A percentile compares a stretch with the other conserved stretches of the same genome.
These are phyloP conservation scores for Oxyruncus cristatus DNA, from an alignment of 2,113 vertebrate species.

Conservation along the genomic window DNA sequence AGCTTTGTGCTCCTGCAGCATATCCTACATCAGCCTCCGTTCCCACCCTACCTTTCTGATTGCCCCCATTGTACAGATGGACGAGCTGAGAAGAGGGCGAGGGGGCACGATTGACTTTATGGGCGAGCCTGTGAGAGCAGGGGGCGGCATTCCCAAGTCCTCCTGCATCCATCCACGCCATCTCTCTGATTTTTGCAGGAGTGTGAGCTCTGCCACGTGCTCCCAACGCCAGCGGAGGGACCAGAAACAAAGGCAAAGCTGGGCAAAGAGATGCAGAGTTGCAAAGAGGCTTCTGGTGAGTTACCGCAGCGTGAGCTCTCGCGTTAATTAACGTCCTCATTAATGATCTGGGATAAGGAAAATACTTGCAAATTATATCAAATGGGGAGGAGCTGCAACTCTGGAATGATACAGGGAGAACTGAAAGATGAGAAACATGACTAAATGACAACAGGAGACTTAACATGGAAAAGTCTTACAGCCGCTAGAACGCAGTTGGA, in stretches of 20 bases:
- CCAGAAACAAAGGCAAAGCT: background rate
- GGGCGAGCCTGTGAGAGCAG: background rate
- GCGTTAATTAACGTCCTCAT: background rate
- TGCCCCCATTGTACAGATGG: background rate
- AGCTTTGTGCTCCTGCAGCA: background rate
- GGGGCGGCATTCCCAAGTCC: background rate
- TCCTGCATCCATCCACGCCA: rapidly evolving
- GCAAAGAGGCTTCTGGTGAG: constrained; percentile 15
- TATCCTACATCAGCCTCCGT: rapidly evolving
- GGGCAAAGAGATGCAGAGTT: background rate
- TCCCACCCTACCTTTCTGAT: background rate
- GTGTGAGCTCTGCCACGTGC: rapidly evolving
- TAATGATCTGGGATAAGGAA: constrained; percentile 1
- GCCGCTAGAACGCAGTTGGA: background rate
- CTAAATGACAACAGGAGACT: background rate
- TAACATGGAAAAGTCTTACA: background rate
- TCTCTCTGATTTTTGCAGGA: background rate
- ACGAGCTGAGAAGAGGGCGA: background rate
- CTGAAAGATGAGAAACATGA: background rate
- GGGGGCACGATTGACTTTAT: background rate
- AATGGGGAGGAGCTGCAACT: background rate
- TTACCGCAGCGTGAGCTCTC: background rate
- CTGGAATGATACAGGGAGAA: background rate
- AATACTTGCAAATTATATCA: constrained; percentile 11
- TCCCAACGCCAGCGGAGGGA: background rate